Evolutionary conservation across 2,113 vertebrate genomes (phyloP).

Genomic region (Festucalex cinctus): DNA sequence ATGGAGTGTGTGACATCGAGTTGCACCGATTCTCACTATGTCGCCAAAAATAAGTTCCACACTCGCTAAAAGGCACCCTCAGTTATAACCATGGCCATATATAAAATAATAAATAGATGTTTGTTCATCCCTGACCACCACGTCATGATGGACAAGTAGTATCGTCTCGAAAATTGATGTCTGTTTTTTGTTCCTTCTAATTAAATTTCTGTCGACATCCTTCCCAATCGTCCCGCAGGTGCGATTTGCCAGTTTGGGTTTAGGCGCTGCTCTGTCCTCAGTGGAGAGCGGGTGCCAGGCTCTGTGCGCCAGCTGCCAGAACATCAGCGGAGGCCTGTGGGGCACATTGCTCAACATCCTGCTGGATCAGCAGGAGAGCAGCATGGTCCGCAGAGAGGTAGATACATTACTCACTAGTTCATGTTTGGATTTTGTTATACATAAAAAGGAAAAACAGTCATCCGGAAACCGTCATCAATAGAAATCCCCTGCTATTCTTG

Average conservation of each 20-base stretch:
- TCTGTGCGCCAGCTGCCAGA: slow-evolving; percentile 88
- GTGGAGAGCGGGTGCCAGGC: slow-evolving; percentile 82
- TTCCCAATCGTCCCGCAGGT: slow-evolving; percentile 72
- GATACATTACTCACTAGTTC: neutral
- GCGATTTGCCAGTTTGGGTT: slow-evolving; percentile 86
- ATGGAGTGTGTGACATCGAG: slow-evolving; percentile 36
- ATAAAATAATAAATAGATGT: neutral
- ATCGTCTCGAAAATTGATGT: no score
- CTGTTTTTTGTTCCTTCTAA: neutral
- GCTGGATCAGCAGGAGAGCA: slow-evolving; percentile 89
- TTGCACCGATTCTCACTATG: slow-evolving; percentile 17
- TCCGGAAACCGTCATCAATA: neutral
- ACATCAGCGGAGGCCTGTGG: slow-evolving; percentile 97
- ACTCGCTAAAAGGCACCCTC: slow-evolving; percentile 14
- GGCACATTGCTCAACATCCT: slow-evolving; percentile 90
- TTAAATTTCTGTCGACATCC: slow-evolving; percentile 1
- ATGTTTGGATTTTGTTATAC: neutral
- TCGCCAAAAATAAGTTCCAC: slow-evolving; percentile 29
- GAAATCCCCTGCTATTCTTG: no score
- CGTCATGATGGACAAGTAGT: neutral
- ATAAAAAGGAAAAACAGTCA: neutral
- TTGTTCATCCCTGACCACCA: neutral
- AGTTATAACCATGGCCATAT: neutral
- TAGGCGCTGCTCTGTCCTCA: slow-evolving; percentile 87
- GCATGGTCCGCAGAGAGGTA: slow-evolving; percentile 95